Base-by-base conservation (phyloP, 2,888 invertebrate genomes). In the Ophonus ardosiacus region DNA sequence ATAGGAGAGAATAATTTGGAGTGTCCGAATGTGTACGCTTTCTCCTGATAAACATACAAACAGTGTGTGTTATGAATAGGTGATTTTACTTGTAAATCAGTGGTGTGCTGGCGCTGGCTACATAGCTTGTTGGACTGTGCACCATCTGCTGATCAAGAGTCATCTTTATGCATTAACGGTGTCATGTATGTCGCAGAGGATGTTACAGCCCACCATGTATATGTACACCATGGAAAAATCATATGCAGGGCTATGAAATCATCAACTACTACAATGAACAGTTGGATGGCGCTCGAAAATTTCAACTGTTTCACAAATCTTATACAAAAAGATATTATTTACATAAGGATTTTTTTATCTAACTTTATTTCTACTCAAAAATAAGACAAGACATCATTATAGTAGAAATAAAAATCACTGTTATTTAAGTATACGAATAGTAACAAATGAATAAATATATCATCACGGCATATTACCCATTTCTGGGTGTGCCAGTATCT, bases 31-130 rank as follows among this genome's bases (percentile, higher is more conserved):
- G 17, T 40, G 40, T 31, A 68, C 68, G 71, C 71, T 74, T 74
- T 74, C 71, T 74, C 71, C 71, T 74, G 71, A 74, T 74, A 74
- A 74, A 74, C 71, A 74, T 74, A 74, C 71, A 74, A 74, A 74
- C 38, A 51, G 13, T 10, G 43, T 51, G 43, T 74, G 71, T 74
- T 74, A 74, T 74, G 71, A 74, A 74, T 74, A 74, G 71, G 40
- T 43, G 15, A 74, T 74, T 74, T 74, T 5, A 74, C 71, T 74
- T 74, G 71, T 74, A 74, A 74, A 74, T 74, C 40, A 74, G 17
- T 43, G 43, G 43, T 74, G 18, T 38, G 38, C 31, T 1, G 31
- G 31, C 24, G n/a, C n/a, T 40, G 2, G 43, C 40, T 18, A 10
- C 17, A 21, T 40, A 40, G 40, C 71, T 17, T 51, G 71, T 74